A percentile compares a stretch with the other conserved stretches of the same genome.
phyloP scores from a whole-genome alignment of 2,113 vertebrate genomes.

The Otis tarda region DNA sequence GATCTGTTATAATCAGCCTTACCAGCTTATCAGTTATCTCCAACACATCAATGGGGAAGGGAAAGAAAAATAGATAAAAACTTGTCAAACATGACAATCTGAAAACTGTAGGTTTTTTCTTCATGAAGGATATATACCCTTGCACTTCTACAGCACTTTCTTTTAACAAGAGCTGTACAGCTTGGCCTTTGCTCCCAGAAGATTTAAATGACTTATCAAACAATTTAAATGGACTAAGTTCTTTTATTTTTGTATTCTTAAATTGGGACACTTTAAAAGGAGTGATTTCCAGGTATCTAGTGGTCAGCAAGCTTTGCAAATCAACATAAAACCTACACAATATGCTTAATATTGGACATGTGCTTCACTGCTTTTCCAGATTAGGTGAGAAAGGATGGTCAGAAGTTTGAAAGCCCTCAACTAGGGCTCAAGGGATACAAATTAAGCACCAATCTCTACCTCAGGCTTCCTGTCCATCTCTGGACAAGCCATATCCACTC shows the following conservation, averaged over 20 bases:
- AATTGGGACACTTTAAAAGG: not conserved
- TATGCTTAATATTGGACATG: not conserved
- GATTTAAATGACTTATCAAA: not conserved
- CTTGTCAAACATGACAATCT: not conserved
- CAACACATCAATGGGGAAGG: not conserved
- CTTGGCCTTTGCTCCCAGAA: not conserved
- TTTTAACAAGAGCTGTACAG: not conserved
- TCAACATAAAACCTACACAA: not conserved
- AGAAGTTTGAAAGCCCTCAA: not conserved
- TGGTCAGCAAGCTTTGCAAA: not conserved
- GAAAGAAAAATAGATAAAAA: slow-evolving; percentile 13
- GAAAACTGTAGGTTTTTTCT: not conserved
- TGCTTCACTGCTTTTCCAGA: not conserved
- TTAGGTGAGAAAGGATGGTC: not conserved
- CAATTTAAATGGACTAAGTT: not conserved
- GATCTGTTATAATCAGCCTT: slow-evolving; percentile 31
- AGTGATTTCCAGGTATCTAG: not conserved
- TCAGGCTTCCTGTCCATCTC: not conserved
- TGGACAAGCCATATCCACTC: not conserved
- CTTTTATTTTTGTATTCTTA: not conserved
- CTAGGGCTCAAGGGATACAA: not conserved
- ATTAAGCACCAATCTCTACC: not conserved
- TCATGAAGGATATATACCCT: not conserved
- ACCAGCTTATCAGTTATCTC: slow-evolving; percentile 32
- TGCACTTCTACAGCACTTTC: not conserved